phyloP scores from a whole-genome alignment of 2,113 vertebrate species.

The Rhinopithecus roxellana region DNA sequence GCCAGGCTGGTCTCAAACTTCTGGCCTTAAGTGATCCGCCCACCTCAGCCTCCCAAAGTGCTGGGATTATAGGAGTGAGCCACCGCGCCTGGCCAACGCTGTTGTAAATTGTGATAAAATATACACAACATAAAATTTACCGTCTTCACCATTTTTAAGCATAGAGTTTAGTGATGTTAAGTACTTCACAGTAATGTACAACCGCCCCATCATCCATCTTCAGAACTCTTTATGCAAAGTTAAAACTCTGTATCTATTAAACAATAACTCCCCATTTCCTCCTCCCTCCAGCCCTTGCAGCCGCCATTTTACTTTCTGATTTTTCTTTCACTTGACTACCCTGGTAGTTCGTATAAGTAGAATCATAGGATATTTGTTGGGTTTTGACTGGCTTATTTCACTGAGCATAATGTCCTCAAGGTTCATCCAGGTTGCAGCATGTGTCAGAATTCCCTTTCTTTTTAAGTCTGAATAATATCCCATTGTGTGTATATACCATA shows the following conservation, averaged over 20 bases:
- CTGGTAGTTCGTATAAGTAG: background rate
- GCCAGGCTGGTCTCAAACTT: background rate
- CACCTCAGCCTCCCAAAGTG: background rate
- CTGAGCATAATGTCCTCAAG: background rate
- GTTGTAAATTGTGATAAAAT: too few species aligned
- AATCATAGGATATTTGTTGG: background rate
- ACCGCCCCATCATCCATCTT: background rate
- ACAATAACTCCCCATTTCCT: too few species aligned
- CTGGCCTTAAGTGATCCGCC: background rate
- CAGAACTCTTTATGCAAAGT: background rate
- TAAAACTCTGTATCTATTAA: background rate
- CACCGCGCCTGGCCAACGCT: background rate
- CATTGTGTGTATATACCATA: background rate
- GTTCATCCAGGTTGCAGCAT: background rate
- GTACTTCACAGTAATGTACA: background rate
- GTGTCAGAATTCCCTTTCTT: background rate
- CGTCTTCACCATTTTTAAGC: background rate
- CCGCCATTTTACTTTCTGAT: background rate
- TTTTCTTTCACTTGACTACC: background rate
- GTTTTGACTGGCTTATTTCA: background rate
- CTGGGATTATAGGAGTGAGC: background rate
- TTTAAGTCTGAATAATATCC: background rate
- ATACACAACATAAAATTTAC: background rate
- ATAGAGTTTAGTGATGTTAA: background rate
- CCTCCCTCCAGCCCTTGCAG: background rate